Evolutionary conservation across 1,140 invertebrate species (phyloP), one percentile per base, ranked within the genome.

Genomic region (Cydia strobilella): DNA sequence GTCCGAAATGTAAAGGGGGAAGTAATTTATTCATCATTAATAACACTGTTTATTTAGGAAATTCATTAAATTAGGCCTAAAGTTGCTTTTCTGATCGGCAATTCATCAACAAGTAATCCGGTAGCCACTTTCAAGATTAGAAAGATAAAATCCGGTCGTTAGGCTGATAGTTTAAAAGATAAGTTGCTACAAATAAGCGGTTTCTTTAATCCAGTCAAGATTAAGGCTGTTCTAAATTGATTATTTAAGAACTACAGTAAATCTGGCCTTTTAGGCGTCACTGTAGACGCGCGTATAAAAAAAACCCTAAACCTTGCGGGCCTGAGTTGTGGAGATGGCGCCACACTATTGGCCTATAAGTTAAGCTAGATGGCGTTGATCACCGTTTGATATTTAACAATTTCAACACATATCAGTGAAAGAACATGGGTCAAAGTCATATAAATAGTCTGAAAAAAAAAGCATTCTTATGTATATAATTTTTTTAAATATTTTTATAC

Each of bases 41-140:
- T 54, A 54, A 18, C 45, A 48, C 45, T 45, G 42, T 18, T 54
- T 54, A 54, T 54, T 54, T 3, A 54, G 15, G 12, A 54, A 18
- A 54, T 18, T n/a, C 51, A 54, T 54, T 54, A 54, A 18, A 18
- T 45, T 9, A 18, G 51, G 4, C 51, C n/a, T 2, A 18, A 54
- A 54, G 15, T 54, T 4, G 20, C 18, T 59, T 20, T 59, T 10
- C 54, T 59, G 0, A 13, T 48, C 1, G 15, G 54, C 23, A 23
- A 59, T 59, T 59, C 54, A 59, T 59, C 54, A 59, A 59, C 54
- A 59, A 59, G 10, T 59, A 59, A 59, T 20, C 54, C 54, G 20
- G 54, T 12, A 59, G 54, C 54, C 54, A 59, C 54, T 59, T 23
- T 23, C 20, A 23, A 59, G 54, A 59, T 59, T 59, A 12, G 18